Percentiles rank a stretch among this genome's conserved stretches.
Conservation (phyloP, 2,797 vertebrate species). For the Catamblyrhynchus diadema region DNA sequence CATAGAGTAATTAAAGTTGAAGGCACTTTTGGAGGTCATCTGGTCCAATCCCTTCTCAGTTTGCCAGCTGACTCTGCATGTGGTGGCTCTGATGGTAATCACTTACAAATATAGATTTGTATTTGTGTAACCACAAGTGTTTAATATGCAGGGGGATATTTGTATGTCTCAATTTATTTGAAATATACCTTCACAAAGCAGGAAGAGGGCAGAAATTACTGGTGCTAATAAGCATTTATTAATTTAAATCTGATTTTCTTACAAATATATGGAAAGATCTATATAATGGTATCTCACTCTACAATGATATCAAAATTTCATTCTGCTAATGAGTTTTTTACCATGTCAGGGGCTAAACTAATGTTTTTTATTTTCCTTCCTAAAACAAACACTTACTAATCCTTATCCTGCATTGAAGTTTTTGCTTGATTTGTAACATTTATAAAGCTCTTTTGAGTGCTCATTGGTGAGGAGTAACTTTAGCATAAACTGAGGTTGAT, state of each 20-base stretch:
- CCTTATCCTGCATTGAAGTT: background rate
- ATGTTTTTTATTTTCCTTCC: background rate
- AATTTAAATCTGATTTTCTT: background rate
- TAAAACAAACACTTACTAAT: background rate
- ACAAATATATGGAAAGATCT: background rate
- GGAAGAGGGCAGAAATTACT: background rate
- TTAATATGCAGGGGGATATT: background rate
- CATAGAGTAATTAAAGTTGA: background rate
- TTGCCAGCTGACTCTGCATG: background rate
- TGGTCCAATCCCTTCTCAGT: background rate
- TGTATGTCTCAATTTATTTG: background rate
- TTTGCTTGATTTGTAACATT: background rate
- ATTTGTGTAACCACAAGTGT: background rate
- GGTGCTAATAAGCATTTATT: background rate
- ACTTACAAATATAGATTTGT: fast-evolving
- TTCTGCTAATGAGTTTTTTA: background rate
- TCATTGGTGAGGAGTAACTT: background rate
- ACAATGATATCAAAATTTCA: background rate
- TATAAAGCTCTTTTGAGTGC: background rate
- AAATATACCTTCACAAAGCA: background rate
- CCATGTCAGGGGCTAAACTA: background rate
- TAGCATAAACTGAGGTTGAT: background rate
- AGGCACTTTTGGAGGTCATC: background rate
- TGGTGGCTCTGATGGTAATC: background rate
- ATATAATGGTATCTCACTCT: background rate